Evolutionary conservation across 1,140 invertebrate species (phyloP).

Genomic region (Neodiprion fabricii): DNA sequence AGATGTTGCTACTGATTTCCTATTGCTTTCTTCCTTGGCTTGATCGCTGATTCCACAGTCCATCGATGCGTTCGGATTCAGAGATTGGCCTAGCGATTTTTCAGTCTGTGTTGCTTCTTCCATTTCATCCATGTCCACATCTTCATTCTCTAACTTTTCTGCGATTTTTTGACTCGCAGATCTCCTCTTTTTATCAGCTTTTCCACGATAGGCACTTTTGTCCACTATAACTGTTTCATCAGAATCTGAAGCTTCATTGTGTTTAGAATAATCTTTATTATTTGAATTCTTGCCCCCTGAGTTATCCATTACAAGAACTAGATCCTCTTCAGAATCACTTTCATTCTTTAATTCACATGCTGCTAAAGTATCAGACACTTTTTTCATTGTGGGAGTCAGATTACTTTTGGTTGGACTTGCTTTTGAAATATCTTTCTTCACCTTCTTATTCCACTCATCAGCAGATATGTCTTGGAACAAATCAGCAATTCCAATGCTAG

Average conservation of each 20-base stretch:
- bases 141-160: neutral
- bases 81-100: too few species aligned
- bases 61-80: too few species aligned
- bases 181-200: neutral
- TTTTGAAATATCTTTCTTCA: slow-evolving; percentile 19
- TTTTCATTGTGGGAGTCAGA: neutral
- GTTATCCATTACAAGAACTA: neutral
- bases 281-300: neutral
- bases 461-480: slow-evolving; percentile 36
- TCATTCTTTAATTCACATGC: neutral
- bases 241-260: neutral
- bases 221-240: neutral
- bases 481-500: slow-evolving; percentile 7
- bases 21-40: too few species aligned
- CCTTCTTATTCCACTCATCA: slow-evolving; percentile 19
- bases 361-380: neutral
- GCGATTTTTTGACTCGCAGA: neutral
- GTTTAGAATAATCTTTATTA: neutral
- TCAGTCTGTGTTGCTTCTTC: too few species aligned
- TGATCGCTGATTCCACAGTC: too few species aligned
- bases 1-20: too few species aligned
- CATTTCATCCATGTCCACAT: too few species aligned
- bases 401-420: neutral
- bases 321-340: neutral
- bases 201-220: neutral